Base-by-base conservation (phyloP, 2,797 vertebrate genomes). In the Channa striata region DNA sequence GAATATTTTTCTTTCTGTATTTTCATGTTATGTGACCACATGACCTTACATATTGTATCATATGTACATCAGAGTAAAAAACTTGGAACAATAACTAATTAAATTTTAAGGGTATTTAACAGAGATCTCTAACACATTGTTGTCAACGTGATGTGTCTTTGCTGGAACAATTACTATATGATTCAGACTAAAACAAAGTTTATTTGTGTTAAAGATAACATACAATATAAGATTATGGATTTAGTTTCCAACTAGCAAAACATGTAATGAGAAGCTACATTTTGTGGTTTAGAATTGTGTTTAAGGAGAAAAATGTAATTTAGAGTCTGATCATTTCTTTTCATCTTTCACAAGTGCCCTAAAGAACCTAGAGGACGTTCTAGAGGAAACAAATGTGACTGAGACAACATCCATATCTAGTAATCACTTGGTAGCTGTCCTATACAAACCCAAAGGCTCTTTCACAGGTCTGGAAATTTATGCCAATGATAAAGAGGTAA, bases 401-500 rank as follows among this genome's bases (percentile, higher is more conserved):
- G 16, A 40, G 1, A 39, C 40, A 0, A 3, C 0, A 0, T 1
- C 0, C 3, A 1, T 82, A 0, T 11, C 0, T 2, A 0, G 0
- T 0, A 0, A 2, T 0, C 2, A 5, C 6, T 2, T 81, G 6
- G 6, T 76, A 21, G 58, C 21, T 2, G 0, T 56, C 3, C 2
- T 87, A 8, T 6, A 62, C 64, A 68, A 53, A 42, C 39, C 43
- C 9, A 23, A 1, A 1, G 16, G 0, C 11, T 0, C 1, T 17
- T 83, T 74, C 21, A 1, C 0, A 1, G 74, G 77, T 6, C 53
- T 90, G 33, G 0, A 59, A 0, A 63, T 92, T 47, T 58, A 19
- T 52, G 82, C 77, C 33, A 83, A 1, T 74, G 21, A 77, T 0
- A 51, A 4, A 1, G 0, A 46, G 77, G 91, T 91, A 76, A 72